phyloP scores from a whole-genome alignment of 2,113 vertebrate species.

The Pseudorectes ferrugineus region DNA sequence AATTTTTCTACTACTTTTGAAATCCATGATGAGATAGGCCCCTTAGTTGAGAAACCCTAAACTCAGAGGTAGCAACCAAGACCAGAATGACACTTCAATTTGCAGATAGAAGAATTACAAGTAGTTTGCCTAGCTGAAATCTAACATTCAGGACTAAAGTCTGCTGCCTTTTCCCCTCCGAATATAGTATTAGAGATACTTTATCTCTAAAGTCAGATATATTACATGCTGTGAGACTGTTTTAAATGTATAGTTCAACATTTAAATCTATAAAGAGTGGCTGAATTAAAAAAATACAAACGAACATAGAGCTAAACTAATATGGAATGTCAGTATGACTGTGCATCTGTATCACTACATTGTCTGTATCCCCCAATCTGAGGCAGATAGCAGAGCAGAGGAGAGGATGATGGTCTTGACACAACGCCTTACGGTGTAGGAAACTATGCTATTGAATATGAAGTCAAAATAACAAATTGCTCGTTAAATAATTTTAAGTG shows the following conservation, averaged over 20 bases:
- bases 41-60: not conserved
- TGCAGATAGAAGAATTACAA: not conserved
- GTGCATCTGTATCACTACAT: not conserved
- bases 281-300: not conserved
- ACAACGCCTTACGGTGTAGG: not conserved
- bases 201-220: not conserved
- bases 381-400: not conserved
- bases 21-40: not conserved
- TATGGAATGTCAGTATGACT: not conserved
- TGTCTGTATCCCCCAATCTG: not conserved
- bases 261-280: not conserved
- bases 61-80: not conserved
- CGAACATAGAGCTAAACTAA: not conserved
- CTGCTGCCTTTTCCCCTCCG: not conserved
- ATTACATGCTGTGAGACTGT: not conserved
- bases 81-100: not conserved
- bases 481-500: conserved; percentile 28
- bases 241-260: not conserved
- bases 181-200: not conserved
- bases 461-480: conserved; percentile 54
- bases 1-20: not conserved
- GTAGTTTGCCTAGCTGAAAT: not conserved
- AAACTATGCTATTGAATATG: not conserved
- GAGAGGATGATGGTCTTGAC: not conserved
- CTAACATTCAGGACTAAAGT: not conserved